A percentile compares a stretch with the other conserved stretches of the same genome.
phyloP scores from a whole-genome alignment of 2,797 vertebrate genomes.

The Myotis planiceps region DNA sequence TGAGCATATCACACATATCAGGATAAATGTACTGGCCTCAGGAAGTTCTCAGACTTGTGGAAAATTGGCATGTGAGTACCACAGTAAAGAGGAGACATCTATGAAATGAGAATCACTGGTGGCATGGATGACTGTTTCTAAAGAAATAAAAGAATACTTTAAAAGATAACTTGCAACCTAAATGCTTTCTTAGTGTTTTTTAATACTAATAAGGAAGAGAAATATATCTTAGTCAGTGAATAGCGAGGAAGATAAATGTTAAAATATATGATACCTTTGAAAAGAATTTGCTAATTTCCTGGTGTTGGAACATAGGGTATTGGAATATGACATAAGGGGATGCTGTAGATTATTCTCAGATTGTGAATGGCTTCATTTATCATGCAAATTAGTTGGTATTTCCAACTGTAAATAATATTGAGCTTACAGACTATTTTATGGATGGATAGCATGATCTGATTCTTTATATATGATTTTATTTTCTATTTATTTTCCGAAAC shows the following conservation, averaged over 20 bases:
- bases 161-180: background rate
- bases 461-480: background rate
- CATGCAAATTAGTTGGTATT: background rate
- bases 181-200: background rate
- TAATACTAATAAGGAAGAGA: background rate
- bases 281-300: background rate
- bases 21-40: background rate
- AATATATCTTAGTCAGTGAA: background rate
- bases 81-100: background rate
- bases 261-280: slow-evolving; percentile 9
- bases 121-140: background rate
- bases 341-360: background rate
- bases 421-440: background rate
- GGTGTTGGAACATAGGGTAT: background rate
- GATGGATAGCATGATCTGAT: background rate
- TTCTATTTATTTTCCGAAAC: background rate
- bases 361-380: background rate
- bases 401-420: background rate
- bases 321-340: background rate
- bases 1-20: background rate
- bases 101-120: background rate
- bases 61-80: background rate
- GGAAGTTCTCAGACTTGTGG: background rate
- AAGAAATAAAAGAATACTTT: background rate
- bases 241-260: background rate